Evolutionary conservation across 2,888 invertebrate species (phyloP).

Genomic region (Drosophila fulvimacula): DNA sequence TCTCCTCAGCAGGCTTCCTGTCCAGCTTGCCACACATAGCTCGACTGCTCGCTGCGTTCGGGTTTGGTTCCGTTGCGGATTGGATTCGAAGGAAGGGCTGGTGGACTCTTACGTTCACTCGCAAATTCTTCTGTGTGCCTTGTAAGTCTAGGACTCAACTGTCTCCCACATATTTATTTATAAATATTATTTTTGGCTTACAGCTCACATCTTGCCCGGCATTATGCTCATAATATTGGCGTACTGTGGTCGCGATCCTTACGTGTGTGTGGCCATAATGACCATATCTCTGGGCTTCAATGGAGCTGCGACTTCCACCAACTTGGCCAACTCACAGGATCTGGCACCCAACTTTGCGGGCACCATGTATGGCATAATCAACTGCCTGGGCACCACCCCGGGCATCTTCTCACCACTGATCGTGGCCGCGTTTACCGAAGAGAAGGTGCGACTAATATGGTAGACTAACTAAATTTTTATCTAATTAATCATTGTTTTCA

Average conservation of each 20-base stretch:
- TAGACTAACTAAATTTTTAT: background rate
- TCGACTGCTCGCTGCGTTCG: slow-evolving; percentile 88
- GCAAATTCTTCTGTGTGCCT: slow-evolving; percentile 89
- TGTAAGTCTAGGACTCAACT: slow-evolving; percentile 84
- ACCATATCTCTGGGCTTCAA: slow-evolving; percentile 89
- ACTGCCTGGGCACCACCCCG: slow-evolving; percentile 89
- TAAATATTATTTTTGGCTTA: slow-evolving; percentile 19
- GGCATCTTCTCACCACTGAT: slow-evolving; percentile 90
- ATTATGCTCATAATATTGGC: slow-evolving; percentile 86
- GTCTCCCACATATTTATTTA: background rate
- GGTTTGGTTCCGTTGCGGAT: slow-evolving; percentile 90
- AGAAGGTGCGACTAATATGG: slow-evolving; percentile 58
- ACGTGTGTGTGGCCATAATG: slow-evolving; percentile 88
- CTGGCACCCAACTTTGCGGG: slow-evolving; percentile 91
- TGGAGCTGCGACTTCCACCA: slow-evolving; percentile 87
- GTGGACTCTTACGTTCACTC: slow-evolving; percentile 86
- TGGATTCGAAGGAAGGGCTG: slow-evolving; percentile 85
- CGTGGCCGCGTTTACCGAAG: slow-evolving; percentile 86
- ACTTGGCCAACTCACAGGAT: slow-evolving; percentile 89
- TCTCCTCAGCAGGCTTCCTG: slow-evolving; percentile 89
- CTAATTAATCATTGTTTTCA: background rate
- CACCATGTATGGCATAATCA: slow-evolving; percentile 90
- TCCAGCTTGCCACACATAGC: slow-evolving; percentile 90
- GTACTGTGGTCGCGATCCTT: slow-evolving; percentile 87
- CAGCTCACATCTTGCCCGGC: slow-evolving; percentile 87